Evolutionary conservation across 37 sponge, comb jelly and placozoan species (phyloP), one percentile per base, ranked within the genome.

Genomic region (Beroe forskalii): DNA sequence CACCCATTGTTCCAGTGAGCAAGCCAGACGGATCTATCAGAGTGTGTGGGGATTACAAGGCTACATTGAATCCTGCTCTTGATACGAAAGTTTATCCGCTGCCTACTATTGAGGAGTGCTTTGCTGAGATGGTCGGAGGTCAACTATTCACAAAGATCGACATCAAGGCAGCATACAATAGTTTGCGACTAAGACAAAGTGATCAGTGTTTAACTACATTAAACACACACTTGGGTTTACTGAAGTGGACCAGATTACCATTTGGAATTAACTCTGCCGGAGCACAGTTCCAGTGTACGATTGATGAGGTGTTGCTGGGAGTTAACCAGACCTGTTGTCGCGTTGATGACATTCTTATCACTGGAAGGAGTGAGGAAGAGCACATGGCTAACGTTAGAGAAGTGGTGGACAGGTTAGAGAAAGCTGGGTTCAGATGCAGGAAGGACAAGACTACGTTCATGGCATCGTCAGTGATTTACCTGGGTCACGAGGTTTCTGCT

Each of bases 11-110:
- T 0, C 92, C 91, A 0, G 92, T 93, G 30, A 39, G 42, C 17
- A 93, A 93, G 48, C 48, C 66, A 19, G 83, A 93, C 31, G 90
- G 90, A 0, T 25, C 31, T 0, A 32, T 92, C 0, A 60, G 91
- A 0, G 14, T 93, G 0, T 93, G 94, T 67, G 92, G 94, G 0
- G 91, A 93, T 37, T 93, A 92, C 67, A 92, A 92, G 24, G 32
- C 91, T 2, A 92, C 94, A 0, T 32, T 92, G 12, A 93, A 93
- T 30, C 76, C 89, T 14, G 91, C 62, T 0, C 12, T 90, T 0
- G 67, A 36, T 0, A 62, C 62, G 0, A 92, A 92, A 9, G 66
- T 67, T 12, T 89, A 92, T 62, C 92, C 94, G 20, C 66, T 93
- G 0, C 94, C 94, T 0, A 61, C 35, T 28, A 30, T 83, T 0